Base-by-base conservation (phyloP, 53 echinoderm and acorn worm genomes). In the Henricia sp. region DNA sequence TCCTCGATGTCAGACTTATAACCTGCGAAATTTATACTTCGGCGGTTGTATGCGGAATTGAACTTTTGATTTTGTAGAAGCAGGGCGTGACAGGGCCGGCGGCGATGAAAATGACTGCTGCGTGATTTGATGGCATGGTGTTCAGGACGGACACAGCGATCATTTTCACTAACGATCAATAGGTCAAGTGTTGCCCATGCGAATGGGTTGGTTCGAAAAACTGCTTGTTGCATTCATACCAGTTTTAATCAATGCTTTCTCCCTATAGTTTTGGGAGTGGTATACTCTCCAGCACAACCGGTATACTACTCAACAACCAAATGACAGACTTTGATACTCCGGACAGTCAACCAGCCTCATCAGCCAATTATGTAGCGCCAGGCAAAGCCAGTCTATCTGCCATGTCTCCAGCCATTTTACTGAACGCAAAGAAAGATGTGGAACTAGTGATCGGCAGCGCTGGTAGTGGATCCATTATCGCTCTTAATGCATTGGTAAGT, bases 351-450 rank as follows among this genome's bases (percentile, higher is more conserved):
- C 69, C 60, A 39, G 58, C 69, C 0, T 2, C 83, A 4, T 63
- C 82, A 13, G 70, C 52, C 1, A 93, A 93, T 56, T 85, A 88
- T 33, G 34, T 73, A 6, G 75, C 17, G 0, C 90, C 84, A 4
- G 90, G 88, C 1, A 87, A 90, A 39, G 69, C 72, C 57, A 84
- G 90, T 19, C 58, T 90, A 10, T 93, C 93, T 33, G 26, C 93
- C 23, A 90, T 90, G 93, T 39, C 50, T 58, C 82, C 84, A 2
- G 20, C 65, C 1, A 84, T 93, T 40, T 84, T 87, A 9, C 0
- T 78, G 11, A 67, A 82, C 69, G 74, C 65, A 43, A 57, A 67
- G 16, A 77, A n/a, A n/a, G n/a, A n/a, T n/a, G n/a, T n/a, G n/a
- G n/a, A n/a, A 30, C 29, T 92, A 28, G 89, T 90, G 1, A 58